phyloP scores from a whole-genome alignment of 2,113 vertebrate species.

The Corythornis madagascariensis region DNA sequence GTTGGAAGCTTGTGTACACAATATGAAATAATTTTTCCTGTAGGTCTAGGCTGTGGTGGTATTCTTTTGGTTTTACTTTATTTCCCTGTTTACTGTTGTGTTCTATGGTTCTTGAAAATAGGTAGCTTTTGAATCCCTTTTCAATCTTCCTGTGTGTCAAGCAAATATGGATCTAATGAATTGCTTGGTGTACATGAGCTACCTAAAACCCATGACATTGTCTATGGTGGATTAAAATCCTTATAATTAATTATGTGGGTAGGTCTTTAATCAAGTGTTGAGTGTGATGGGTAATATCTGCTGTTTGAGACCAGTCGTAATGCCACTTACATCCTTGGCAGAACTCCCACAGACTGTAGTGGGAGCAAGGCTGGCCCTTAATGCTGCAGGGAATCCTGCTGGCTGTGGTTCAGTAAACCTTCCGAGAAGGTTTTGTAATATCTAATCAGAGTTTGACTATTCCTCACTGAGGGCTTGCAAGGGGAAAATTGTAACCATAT shows the following conservation, averaged over 20 bases:
- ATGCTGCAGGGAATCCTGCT: slow-evolving; percentile 57
- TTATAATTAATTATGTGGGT: slow-evolving; percentile 56
- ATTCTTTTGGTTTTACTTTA: slow-evolving; percentile 2
- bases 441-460: slow-evolving; percentile 41
- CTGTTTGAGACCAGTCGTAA: slow-evolving; percentile 49
- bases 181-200: background rate
- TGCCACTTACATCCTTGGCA: slow-evolving; percentile 59
- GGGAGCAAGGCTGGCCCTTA: slow-evolving; percentile 49
- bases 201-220: slow-evolving; percentile 69
- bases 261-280: slow-evolving; percentile 59
- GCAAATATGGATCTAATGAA: background rate
- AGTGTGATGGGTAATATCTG: slow-evolving; percentile 49
- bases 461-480: background rate
- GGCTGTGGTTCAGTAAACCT: slow-evolving; percentile 63
- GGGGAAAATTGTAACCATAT: background rate
- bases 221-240: slow-evolving; percentile 44
- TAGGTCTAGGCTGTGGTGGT: background rate
- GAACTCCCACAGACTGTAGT: slow-evolving; percentile 32
- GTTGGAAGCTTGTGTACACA: background rate
- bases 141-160: background rate
- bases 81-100: background rate
- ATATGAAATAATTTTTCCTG: background rate
- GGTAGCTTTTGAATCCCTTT: background rate
- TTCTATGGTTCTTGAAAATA: background rate
- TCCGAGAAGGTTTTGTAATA: slow-evolving; percentile 57